phyloP scores from a whole-genome alignment of 2,797 vertebrate genomes.

The Ptychadena robeensis region DNA sequence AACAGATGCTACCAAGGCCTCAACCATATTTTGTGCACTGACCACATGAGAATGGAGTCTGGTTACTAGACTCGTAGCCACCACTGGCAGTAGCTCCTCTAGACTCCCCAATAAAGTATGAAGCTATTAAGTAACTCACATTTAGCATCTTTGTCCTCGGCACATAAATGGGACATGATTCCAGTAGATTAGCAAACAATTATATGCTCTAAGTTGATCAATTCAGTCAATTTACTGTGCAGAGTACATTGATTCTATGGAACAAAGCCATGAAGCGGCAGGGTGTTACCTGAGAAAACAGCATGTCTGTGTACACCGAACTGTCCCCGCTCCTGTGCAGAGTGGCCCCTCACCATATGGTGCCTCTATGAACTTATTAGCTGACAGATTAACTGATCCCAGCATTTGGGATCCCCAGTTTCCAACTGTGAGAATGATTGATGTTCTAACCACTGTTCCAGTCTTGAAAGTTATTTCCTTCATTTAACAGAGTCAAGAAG shows the following conservation, averaged over 20 bases:
- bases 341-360: constrained; percentile 90
- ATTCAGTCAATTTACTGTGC: constrained; percentile 91
- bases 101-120: constrained; percentile 42
- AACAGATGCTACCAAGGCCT: neutral
- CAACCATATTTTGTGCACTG: neutral
- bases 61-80: neutral
- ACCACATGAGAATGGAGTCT: neutral
- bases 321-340: constrained; percentile 86
- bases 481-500: constrained; percentile 80
- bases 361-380: constrained; percentile 97
- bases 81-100: constrained; percentile 1
- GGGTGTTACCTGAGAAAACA: constrained; percentile 94
- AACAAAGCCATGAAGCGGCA: constrained; percentile 86
- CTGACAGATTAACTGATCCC: constrained; percentile 92
- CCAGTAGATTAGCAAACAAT: constrained; percentile 90
- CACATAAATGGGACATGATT: constrained; percentile 91
- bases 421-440: constrained; percentile 89
- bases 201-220: constrained; percentile 92
- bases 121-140: constrained; percentile 72
- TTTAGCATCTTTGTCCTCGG: constrained; percentile 84
- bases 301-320: constrained; percentile 91
- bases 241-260: constrained; percentile 91
- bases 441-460: constrained; percentile 79
- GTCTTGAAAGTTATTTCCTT: constrained; percentile 80
- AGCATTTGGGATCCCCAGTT: constrained; percentile 78